Evolutionary conservation across 2,888 invertebrate species (phyloP).

Genomic region (Leptinotarsa tumamoca): DNA sequence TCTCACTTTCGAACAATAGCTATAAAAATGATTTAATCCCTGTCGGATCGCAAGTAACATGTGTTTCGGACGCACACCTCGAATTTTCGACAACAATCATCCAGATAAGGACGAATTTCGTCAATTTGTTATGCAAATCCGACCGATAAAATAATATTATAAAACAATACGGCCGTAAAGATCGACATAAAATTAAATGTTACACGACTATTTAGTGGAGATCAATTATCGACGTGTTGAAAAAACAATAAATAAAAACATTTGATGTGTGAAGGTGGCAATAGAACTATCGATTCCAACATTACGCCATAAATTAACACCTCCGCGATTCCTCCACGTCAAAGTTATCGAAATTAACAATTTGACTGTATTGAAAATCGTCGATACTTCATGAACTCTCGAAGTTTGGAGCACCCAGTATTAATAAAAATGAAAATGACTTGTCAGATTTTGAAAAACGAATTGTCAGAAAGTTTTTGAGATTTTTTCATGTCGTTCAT

Average conservation of each 20-base stretch:
- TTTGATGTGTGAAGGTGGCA: background rate
- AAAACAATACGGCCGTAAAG: constrained; percentile 6
- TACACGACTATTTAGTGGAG: constrained; percentile 11
- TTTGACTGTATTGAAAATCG: no score
- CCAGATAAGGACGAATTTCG: constrained; percentile 9
- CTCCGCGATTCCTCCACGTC: background rate
- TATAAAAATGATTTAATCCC: constrained; percentile 5
- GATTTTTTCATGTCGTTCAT: no score
- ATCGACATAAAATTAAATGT: background rate
- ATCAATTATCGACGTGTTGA: constrained; percentile 7
- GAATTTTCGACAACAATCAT: background rate
- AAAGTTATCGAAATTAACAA: no score
- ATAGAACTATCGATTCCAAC: background rate
- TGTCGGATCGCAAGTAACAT: background rate
- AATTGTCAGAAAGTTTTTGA: no score
- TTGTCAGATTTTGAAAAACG: no score
- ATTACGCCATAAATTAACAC: background rate
- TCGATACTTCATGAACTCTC: no score
- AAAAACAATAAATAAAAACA: constrained; percentile 2
- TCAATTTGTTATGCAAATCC: constrained; percentile 8
- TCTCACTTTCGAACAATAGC: background rate
- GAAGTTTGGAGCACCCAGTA: no score
- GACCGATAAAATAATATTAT: background rate
- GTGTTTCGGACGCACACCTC: constrained; percentile 2
- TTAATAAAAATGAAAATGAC: no score